Base-by-base conservation (phyloP, 2,797 vertebrate species). In the Dermochelys coriacea region DNA sequence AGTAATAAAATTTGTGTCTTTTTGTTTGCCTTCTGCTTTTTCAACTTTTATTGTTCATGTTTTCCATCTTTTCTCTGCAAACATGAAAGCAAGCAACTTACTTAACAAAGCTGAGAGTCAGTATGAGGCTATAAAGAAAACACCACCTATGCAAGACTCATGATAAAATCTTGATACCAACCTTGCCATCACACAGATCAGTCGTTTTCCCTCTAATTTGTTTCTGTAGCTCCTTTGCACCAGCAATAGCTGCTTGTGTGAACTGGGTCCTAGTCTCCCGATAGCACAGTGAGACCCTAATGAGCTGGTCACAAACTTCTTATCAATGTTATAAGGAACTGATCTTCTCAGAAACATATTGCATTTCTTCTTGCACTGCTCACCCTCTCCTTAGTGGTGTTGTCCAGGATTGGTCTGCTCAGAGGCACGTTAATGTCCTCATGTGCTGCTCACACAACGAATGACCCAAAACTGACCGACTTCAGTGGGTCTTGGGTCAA, bases 401-500 rank as follows among this genome's bases (percentile, higher is more conserved):
- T 86, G 61, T 18, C 50, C 12, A 41, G 86, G 27, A 12, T 57
- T 84, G 80, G 23, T 15, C 86, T 89, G 45, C 71, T 91, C 79
- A 59, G n/a, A 47, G 77, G 47, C 31, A 4, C 3, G 5, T 27
- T 77, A 10, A 3, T 84, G 14, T 47, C 31, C 27, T 64, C 1
- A 64, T 27, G 27, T 52, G 16, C 54, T 79, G 81, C 50, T 75
- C 41, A 47, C 31, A 5, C 27, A 47, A 50, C 19, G 11, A 21
- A 29, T 80, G 82, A 37, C 31, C 52, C 49, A 18, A 83, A 90
- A 80, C 12, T 78, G 75, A 68, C 34, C 34, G 15, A 64, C n/a
- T 77, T 57, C 14, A 64, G 49, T 0, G 0, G 50, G 2, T 64
- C 31, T 10, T 37, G 89, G 83, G 34, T 29, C 55, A 49, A 77